Conservation (phyloP, 2,797 vertebrate species). For the Choloepus didactylus region DNA sequence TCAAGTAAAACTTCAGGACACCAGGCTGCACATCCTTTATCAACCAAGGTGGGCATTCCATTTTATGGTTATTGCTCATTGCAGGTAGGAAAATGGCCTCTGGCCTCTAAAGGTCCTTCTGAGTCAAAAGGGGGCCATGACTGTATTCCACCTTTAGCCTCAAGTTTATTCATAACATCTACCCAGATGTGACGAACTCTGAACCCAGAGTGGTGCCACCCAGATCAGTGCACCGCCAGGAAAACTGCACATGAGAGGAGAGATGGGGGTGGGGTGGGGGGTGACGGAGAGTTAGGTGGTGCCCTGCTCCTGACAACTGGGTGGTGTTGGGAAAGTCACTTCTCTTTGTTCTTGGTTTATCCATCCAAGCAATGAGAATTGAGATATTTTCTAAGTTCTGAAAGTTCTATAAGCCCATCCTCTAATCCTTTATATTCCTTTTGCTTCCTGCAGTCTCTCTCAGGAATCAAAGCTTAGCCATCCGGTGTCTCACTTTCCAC, state of each 20-base stretch:
- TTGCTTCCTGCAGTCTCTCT: not conserved
- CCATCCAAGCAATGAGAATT: not conserved
- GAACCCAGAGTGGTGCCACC: not conserved
- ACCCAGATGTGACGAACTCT: not conserved
- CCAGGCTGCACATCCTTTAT: rapidly evolving
- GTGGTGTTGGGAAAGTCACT: not conserved
- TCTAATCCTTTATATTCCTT: not conserved
- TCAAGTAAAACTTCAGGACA: not conserved
- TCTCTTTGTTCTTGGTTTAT: not conserved
- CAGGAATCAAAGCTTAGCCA: not conserved
- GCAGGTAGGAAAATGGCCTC: not conserved
- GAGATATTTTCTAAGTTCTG: not conserved
- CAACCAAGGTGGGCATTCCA: not conserved
- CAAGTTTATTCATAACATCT: not conserved
- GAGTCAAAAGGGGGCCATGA: not conserved
- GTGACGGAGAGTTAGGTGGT: not conserved
- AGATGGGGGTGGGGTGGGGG: not conserved
- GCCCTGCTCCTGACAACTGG: too few species aligned
- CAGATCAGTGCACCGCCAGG: too few species aligned
- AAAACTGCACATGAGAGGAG: rapidly evolving
- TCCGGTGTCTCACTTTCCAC: not conserved
- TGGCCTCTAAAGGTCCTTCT: not conserved
- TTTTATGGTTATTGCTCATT: not conserved
- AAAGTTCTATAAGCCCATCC: not conserved
- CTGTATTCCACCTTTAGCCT: not conserved